A percentile compares a stretch with the other conserved stretches of the same genome.
Evolutionary conservation across 2,797 vertebrate genomes (phyloP).

Genomic region (Cryptoblepharus egeriae): DNA sequence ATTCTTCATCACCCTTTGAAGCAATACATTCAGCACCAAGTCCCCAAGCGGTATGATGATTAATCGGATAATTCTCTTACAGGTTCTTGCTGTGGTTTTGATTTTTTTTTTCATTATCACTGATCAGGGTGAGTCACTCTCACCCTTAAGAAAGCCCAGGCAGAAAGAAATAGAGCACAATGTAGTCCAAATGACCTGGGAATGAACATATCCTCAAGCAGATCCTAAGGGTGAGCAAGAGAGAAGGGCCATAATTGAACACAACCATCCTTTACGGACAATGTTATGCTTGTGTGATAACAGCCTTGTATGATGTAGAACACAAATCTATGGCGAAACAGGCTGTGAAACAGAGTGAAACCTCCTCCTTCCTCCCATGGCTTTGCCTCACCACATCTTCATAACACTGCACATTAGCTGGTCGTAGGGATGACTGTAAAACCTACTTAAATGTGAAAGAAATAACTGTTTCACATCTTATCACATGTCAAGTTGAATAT

Average conservation of each 20-base stretch:
- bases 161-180: conserved; percentile 26
- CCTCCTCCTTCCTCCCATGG: neutral
- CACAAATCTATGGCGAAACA: conserved; percentile 28
- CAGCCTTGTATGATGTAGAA: conserved; percentile 38
- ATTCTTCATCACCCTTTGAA: neutral
- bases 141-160: conserved; percentile 33
- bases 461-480: too few species aligned
- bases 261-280: neutral
- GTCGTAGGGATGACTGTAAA: too few species aligned
- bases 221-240: neutral
- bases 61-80: conserved; percentile 51
- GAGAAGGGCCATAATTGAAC: too few species aligned
- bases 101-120: conserved; percentile 60
- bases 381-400: conserved; percentile 54
- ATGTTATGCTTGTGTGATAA: conserved; percentile 19
- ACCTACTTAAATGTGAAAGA: too few species aligned
- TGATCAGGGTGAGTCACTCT: conserved; percentile 38
- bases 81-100: conserved; percentile 46
- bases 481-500: too few species aligned
- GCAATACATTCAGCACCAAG: conserved; percentile 25
- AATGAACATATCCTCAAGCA: neutral
- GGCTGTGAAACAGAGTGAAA: conserved; percentile 26
- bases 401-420: conserved; percentile 44
- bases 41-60: conserved; percentile 21
- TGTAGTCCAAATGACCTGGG: neutral